phyloP scores from a whole-genome alignment of 1,140 invertebrate genomes.

The Gonioctena quinquepunctata region DNA sequence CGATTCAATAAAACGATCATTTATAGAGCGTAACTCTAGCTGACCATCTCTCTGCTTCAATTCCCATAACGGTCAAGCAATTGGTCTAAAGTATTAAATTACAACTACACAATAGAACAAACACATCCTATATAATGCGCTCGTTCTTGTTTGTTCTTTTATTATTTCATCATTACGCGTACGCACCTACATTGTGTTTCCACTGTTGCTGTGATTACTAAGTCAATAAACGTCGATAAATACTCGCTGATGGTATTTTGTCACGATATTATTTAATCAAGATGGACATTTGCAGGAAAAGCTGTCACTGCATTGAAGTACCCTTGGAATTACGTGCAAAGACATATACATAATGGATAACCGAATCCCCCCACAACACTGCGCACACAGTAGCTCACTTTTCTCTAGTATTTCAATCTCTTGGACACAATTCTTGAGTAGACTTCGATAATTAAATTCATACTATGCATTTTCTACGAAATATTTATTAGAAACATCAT shows the following conservation, averaged over 20 bases:
- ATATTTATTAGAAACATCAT: too few species aligned
- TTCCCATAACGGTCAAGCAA: neutral
- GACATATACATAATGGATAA: neutral
- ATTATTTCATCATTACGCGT: neutral
- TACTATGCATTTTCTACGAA: too few species aligned
- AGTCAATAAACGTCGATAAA: neutral
- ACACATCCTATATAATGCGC: neutral
- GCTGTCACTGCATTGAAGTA: too few species aligned
- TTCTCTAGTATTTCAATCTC: too few species aligned
- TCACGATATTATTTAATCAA: neutral
- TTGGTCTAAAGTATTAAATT: slow-evolving; percentile 15
- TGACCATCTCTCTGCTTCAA: neutral
- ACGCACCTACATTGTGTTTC: neutral
- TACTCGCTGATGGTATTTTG: neutral
- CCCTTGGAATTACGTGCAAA: neutral
- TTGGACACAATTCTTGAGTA: too few species aligned
- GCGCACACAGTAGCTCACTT: too few species aligned
- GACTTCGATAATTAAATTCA: too few species aligned
- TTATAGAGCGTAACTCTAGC: neutral
- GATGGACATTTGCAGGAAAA: neutral
- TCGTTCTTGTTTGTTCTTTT: neutral
- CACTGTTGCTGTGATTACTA: neutral
- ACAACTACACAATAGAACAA: neutral
- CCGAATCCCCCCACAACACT: too few species aligned
- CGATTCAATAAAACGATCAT: neutral